These are phyloP conservation scores for Bimastos eiseni DNA, from an alignment of 2,888 invertebrate genomes.

Conservation along the genomic window DNA sequence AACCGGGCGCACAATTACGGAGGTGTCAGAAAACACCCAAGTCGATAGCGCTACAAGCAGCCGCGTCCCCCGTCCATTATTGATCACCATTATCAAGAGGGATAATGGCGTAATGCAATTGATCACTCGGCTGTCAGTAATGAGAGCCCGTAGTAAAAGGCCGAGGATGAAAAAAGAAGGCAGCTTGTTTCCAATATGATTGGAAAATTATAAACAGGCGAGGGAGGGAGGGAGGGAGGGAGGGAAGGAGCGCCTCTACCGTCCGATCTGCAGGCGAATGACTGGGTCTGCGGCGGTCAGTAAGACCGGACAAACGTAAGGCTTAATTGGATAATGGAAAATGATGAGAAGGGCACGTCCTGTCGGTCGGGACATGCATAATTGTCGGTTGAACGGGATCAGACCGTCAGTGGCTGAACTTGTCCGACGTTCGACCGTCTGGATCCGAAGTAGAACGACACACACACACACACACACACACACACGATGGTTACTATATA, in stretches of 20 bases:
- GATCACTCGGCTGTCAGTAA: constrained; percentile 13
- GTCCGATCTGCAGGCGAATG: background rate
- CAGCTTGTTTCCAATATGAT: constrained; percentile 6
- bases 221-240: no score
- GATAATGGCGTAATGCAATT: constrained; percentile 13
- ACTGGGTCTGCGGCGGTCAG: background rate
- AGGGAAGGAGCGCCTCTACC: background rate
- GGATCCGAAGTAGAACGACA: no score
- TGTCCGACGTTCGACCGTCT: background rate
- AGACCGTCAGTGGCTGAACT: background rate
- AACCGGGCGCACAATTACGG: background rate
- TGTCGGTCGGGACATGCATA: background rate
- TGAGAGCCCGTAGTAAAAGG: background rate
- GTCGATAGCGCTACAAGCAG: background rate
- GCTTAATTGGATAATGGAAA: constrained; percentile 13
- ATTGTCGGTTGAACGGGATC: background rate
- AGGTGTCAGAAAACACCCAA: constrained; percentile 6
- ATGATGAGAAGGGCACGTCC: background rate
- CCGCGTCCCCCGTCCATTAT: background rate
- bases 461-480: no score
- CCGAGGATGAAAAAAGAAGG: background rate
- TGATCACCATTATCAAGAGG: constrained; percentile 5
- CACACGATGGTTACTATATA: no score
- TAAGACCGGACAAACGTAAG: background rate
- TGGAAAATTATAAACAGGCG: background rate